These are phyloP conservation scores for Pelobates fuscus DNA, from an alignment of 2,113 vertebrate genomes.

Conservation along the genomic window DNA sequence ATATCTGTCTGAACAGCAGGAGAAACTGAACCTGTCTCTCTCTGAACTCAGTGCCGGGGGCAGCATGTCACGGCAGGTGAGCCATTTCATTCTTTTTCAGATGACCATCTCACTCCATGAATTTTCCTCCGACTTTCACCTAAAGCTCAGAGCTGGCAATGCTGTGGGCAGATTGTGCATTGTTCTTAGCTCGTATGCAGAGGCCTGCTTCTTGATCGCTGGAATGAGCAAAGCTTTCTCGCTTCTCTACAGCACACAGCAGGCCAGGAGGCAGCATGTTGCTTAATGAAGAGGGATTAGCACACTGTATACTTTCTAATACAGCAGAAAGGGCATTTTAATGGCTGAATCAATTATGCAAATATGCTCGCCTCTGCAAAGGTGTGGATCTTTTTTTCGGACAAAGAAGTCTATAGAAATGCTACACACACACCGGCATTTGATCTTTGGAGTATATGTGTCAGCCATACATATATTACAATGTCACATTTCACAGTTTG, in stretches of 20 bases:
- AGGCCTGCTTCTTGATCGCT: too few relatives aligned
- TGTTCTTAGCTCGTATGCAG: neutral
- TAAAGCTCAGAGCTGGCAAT: neutral
- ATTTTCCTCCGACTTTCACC: conserved; percentile 1
- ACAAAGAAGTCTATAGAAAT: conserved; percentile 31
- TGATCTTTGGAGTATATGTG: too few relatives aligned
- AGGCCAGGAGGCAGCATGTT: too few relatives aligned
- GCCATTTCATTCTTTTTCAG: conserved; percentile 7
- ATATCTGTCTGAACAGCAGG: conserved; percentile 90
- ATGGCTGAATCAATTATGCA: conserved; percentile 41
- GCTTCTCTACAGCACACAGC: conserved; percentile 25
- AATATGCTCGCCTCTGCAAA: conserved; percentile 33
- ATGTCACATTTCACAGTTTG: too few relatives aligned
- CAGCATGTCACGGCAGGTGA: conserved; percentile 77
- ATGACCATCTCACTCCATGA: conserved; percentile 1
- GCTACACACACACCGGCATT: too few relatives aligned
- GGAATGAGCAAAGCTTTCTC: too few relatives aligned
- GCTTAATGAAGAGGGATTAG: conserved; percentile 46
- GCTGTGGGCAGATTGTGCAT: too few relatives aligned
- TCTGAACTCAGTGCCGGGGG: conserved; percentile 74
- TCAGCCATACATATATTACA: too few relatives aligned
- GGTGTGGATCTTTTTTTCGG: too few relatives aligned
- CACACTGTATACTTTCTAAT: conserved; percentile 35
- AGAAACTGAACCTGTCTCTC: conserved; percentile 81
- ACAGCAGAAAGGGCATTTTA: too few relatives aligned